These are phyloP conservation scores for Phrynocephalus vlangalii DNA, from an alignment of 2,797 vertebrate species.

Conservation along the genomic window DNA sequence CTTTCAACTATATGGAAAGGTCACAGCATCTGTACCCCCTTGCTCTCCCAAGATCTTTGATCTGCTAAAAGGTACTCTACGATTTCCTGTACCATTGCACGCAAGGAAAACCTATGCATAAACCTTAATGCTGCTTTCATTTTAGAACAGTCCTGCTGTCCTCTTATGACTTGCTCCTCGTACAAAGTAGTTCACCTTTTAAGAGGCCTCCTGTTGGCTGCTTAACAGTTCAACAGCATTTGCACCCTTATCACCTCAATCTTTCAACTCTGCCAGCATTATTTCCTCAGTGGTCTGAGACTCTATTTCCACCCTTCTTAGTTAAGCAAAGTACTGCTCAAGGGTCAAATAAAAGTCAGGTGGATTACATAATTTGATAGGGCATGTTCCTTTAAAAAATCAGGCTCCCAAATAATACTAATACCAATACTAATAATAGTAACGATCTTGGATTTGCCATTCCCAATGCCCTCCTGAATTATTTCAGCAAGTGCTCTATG, in stretches of 20 bases:
- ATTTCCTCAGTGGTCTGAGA: slow-evolving; percentile 43
- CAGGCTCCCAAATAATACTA: slow-evolving; percentile 8
- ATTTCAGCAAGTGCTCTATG: slow-evolving; percentile 65
- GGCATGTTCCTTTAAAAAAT: slow-evolving; percentile 60
- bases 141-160: fast-evolving
- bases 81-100: neutral
- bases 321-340: slow-evolving; percentile 64
- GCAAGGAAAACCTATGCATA: neutral
- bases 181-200: slow-evolving; percentile 47
- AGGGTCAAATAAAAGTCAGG: slow-evolving; percentile 50
- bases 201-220: slow-evolving; percentile 10
- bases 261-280: slow-evolving; percentile 58
- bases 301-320: slow-evolving; percentile 63
- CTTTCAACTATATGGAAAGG: neutral
- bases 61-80: neutral
- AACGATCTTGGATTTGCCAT: slow-evolving; percentile 28
- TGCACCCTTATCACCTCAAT: slow-evolving; percentile 60
- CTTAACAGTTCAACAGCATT: slow-evolving; percentile 51
- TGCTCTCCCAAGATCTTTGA: neutral
- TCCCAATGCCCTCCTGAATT: slow-evolving; percentile 41
- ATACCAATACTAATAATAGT: slow-evolving; percentile 19
- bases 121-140: slow-evolving; percentile 1
- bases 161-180: slow-evolving; percentile 22
- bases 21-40: neutral
- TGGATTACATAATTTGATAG: slow-evolving; percentile 68